These are phyloP conservation scores for Cyprinodon tularosa DNA, from an alignment of 2,113 vertebrate genomes.

Conservation along the genomic window DNA sequence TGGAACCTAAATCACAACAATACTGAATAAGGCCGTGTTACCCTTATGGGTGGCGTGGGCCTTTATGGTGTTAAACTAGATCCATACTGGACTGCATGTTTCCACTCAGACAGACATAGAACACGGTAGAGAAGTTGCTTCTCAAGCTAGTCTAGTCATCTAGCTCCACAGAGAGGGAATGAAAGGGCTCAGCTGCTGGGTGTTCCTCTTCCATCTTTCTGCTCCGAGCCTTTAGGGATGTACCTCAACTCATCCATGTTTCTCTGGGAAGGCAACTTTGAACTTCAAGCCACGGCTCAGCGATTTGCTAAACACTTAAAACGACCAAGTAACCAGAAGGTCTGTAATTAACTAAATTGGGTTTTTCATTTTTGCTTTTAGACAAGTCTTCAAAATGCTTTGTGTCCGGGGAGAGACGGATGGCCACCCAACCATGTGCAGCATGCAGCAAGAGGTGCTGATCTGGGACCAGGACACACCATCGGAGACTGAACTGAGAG, in stretches of 20 bases:
- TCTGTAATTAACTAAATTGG: constrained; percentile 13
- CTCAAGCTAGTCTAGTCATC: constrained; percentile 34
- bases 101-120: constrained; percentile 63
- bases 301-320: constrained; percentile 54
- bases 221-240: constrained; percentile 37
- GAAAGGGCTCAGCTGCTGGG: constrained; percentile 72
- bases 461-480: constrained; percentile 53
- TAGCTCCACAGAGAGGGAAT: constrained; percentile 52
- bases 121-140: constrained; percentile 38
- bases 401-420: constrained; percentile 28
- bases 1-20: constrained; percentile 1
- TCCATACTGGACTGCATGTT: constrained; percentile 39
- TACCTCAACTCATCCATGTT: constrained; percentile 20
- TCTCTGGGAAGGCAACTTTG: constrained; percentile 21
- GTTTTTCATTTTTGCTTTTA: constrained; percentile 25
- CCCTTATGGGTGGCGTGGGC: constrained; percentile 38
- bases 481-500: constrained; percentile 45
- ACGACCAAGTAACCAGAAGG: constrained; percentile 58
- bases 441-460: constrained; percentile 29
- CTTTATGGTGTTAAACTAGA: constrained; percentile 30
- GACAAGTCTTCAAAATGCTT: constrained; percentile 58
- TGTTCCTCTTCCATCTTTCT: constrained; percentile 51
- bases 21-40: constrained; percentile 20
- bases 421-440: constrained; percentile 48
- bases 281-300: constrained; percentile 45